Evolutionary conservation across 1,140 invertebrate genomes (phyloP).

Genomic region (Drosophila sturtevanti): DNA sequence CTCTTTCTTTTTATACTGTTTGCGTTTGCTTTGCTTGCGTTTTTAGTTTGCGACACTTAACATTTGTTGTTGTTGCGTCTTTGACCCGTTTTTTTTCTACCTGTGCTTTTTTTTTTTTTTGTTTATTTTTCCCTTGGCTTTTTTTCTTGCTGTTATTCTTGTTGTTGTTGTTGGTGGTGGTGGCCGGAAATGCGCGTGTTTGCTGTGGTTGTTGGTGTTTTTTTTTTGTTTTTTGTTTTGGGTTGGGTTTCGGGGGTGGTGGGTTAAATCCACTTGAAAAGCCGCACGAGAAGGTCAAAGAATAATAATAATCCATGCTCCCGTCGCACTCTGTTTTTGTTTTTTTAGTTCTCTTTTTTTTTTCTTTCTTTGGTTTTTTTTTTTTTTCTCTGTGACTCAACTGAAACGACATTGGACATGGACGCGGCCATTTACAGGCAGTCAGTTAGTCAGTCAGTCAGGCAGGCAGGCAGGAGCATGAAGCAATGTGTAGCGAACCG

Average conservation of each 20-base stretch:
- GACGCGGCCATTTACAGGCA: conserved; percentile 17
- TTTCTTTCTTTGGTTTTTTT: neutral
- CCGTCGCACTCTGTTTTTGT: neutral
- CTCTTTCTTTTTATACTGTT: conserved; percentile 19
- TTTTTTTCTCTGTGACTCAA: conserved; percentile 14
- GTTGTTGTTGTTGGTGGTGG: conserved; percentile 12
- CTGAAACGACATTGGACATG: conserved; percentile 16
- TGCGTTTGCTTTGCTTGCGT: conserved; percentile 64
- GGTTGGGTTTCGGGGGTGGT: neutral
- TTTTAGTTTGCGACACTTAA: conserved; percentile 71
- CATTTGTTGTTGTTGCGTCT: conserved; percentile 60
- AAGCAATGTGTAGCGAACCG: neutral
- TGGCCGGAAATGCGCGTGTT: conserved; percentile 61
- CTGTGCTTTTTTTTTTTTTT: conserved; percentile 22
- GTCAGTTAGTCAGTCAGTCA: neutral
- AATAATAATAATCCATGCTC: conserved; percentile 40
- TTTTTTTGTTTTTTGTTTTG: neutral
- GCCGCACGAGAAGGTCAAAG: conserved; percentile 42
- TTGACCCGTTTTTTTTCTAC: conserved; percentile 58
- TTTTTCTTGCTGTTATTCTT: conserved; percentile 3
- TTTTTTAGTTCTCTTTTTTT: neutral
- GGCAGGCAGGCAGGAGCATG: neutral
- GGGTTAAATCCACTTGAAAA: conserved; percentile 8
- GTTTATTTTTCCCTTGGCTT: neutral
- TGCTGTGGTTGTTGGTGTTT: conserved; percentile 3